Evolutionary conservation across 2,797 vertebrate genomes (phyloP), one percentile per base, ranked within the genome.

Genomic region (Aeoliscus strigatus): DNA sequence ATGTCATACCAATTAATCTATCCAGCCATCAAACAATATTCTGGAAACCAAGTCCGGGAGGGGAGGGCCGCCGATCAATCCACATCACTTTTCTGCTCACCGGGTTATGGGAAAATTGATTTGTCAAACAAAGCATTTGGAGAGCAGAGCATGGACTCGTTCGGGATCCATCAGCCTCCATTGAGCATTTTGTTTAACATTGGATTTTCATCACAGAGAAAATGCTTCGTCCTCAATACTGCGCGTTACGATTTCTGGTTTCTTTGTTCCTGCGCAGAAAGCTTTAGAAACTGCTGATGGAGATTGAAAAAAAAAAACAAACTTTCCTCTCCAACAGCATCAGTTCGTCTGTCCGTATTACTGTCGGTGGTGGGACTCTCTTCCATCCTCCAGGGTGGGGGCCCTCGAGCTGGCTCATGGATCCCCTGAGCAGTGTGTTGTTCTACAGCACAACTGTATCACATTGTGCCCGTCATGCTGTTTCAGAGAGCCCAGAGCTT

Each of bases 21-120:
- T 86, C 74, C 77, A 80, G 82, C 81, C 83, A 84, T 87, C 85
- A 86, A 86, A 83, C 82, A 86, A 87, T 86, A 86, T 87, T 85
- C 81, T 80, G 80, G 81, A 84, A 86, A 83, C 82, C 85, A 85
- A 86, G 81, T 84, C 82, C 64, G 73, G 71, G 76, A 76, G 67
- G 65, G 31, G 18, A 29, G 25, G 15, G 40, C 9, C n/a, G 23
- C 32, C 79, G 61, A 87, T 87, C 85, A 85, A 87, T 87, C 78
- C 40, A 60, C 83, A 85, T 85, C 85, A 87, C 85, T 87, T 84
- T 83, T 87, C 80, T 82, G 78, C 83, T 85, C 79, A 72, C 81
- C 77, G 73, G 85, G 85, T 87, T 87, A 86, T 87, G 85, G 85
- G 85, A 87, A 87, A 87, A 87, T 87, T 85, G 85, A 87, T 87